A percentile compares a stretch with the other conserved stretches of the same genome.
These are phyloP conservation scores for Rhea americana DNA, from an alignment of 2,113 vertebrate genomes.

Conservation along the genomic window DNA sequence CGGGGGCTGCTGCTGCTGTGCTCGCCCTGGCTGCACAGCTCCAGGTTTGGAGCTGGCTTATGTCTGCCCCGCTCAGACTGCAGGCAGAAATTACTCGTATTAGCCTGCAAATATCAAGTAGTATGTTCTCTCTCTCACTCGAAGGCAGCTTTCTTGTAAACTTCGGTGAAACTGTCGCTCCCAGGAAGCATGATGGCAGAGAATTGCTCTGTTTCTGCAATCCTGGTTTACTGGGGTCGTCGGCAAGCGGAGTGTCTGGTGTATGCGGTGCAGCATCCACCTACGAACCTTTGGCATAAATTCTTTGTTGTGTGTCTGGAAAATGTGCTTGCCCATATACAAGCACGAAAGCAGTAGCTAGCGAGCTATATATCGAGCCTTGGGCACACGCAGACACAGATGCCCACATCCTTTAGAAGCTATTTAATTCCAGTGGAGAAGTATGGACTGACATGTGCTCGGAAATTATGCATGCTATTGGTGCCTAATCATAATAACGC, in stretches of 20 bases:
- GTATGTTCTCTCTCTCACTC: accelerated
- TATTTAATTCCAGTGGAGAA: neutral
- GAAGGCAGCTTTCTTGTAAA: neutral
- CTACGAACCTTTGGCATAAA: accelerated
- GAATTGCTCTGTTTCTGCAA: neutral
- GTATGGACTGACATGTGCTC: neutral
- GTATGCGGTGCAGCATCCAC: neutral
- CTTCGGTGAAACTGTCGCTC: neutral
- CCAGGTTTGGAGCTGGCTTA: neutral
- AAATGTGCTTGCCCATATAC: neutral
- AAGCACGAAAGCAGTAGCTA: neutral
- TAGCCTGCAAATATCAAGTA: accelerated
- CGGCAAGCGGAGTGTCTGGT: neutral
- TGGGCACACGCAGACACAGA: neutral
- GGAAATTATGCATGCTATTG: neutral
- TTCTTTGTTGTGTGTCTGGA: neutral
- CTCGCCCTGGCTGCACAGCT: accelerated
- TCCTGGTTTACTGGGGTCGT: neutral
- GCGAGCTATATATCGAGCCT: accelerated
- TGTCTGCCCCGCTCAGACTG: neutral
- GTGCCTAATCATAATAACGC: neutral
- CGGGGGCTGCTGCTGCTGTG: accelerated
- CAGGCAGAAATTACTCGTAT: neutral
- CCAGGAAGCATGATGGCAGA: neutral
- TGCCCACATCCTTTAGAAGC: neutral